Base-by-base conservation (phyloP, 2,113 vertebrate genomes). In the Amphiprion percula region DNA sequence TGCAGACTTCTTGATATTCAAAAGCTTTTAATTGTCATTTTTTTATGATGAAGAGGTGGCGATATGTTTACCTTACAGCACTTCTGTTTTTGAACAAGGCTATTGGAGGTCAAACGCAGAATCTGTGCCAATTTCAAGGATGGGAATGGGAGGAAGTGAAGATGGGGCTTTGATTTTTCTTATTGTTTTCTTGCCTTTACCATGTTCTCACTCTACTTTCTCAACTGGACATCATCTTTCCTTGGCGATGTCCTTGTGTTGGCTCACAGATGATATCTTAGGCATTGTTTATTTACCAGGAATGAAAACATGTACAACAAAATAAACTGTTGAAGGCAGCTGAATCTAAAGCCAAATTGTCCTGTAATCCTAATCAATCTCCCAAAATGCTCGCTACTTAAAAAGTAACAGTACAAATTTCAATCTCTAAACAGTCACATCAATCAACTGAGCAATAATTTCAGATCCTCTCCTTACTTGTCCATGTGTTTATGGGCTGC, bases 361-460 rank as follows among this genome's bases (percentile, higher is more conserved):
- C 58, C 59, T 10, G 5, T 77, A 77, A 49, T 59, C 21, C 23
- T 53, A 33, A 58, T 67, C 24, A 65, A 72, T 49, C 12, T 56
- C 55, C 49, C 28, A 11, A 30, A 66, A 70, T 21, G 9, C 21
- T 67, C 8, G 8, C 33, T 49, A 68, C 15, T 46, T 26, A 26
- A 70, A 39, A 70, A 47, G 53, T 19, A 44, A 44, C 11, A 44
- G 41, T 44, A 44, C 10, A 46, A 64, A 63, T 60, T 17, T 37
- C 21, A 1, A 41, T 75, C 68, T 81, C 24, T 23, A 1, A 75
- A 79, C 44, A 50, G 44, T 52, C 56, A 61, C 73, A 59, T 55
- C 21, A 55, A 61, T 49, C 80, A 79, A 69, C 82, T 60, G 67
- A 89, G 88, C 88, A 92, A 92, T 92, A 92, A 90, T 55, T 54